Base-by-base conservation (phyloP, 2,888 invertebrate genomes). In the Nudaria mundana region DNA sequence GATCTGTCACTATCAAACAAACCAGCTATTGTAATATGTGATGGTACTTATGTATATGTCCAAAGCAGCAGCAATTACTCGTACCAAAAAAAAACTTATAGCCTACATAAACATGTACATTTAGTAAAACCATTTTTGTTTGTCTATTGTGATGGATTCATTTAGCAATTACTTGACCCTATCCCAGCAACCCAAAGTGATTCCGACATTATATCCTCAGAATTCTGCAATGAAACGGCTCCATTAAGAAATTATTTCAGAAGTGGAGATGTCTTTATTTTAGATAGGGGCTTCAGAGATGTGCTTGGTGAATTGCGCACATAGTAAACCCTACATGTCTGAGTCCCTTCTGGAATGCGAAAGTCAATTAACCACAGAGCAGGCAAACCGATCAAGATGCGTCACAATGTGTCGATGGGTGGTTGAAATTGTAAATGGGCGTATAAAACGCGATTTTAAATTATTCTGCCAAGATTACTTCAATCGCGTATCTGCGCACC, bases 21-120 rank as follows among this genome's bases (percentile, higher is more conserved):
- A 32, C 37, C 34, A 16, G 40, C 40, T 14, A 40, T 40, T 14
- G 31, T 40, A 15, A 36, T 40, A 8, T 40, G 40, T 40, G 40
- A 40, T 28, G 40, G 25, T n/a, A 41, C 45, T 6, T 41, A 41
- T 35, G 20, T 45, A 20, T 45, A 23, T 45, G 32, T 45, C 5
- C 36, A 37, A 36, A 46, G 18, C 30, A 37, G 37, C 20, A 18
- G 23, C 7, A 40, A 44, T 24, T 44, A 28, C 20, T 32, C 36
- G 5, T 38, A 31, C 33, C 44, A 40, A 18, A 45, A 37, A 31
- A 25, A 41, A 23, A 45, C 45, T 7, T 45, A 40, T 23, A 41
- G 40, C 6, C 26, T 28, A 28, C 26, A 28, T 3, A 28, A 28
- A 28, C 4, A 10, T 5, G 18, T 18, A 18, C 5, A 11, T 10